phyloP scores from a whole-genome alignment of 2,797 vertebrate species.

The Microtus obscurus region DNA sequence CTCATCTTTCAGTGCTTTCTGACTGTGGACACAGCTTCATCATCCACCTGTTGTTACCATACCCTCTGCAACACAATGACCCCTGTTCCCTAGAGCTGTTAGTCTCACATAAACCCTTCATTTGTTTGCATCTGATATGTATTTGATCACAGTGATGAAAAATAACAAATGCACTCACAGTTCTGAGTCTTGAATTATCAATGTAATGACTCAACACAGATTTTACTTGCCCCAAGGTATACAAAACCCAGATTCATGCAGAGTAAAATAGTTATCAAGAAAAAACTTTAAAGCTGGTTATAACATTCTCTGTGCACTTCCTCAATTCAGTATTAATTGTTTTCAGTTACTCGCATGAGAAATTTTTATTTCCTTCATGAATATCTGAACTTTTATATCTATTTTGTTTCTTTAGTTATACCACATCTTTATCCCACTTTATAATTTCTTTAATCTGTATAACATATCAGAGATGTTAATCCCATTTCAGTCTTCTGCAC shows the following conservation, averaged over 20 bases:
- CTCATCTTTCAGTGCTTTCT: neutral
- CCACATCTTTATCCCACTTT: neutral
- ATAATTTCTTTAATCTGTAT: neutral
- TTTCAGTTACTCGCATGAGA: neutral
- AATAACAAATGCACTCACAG: neutral
- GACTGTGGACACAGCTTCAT: neutral
- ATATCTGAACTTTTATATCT: neutral
- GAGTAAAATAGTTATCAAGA: neutral
- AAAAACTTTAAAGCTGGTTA: neutral
- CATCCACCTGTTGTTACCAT: neutral
- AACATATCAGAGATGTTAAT: neutral
- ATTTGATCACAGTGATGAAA: neutral
- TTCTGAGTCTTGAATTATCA: neutral
- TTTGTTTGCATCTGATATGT: neutral
- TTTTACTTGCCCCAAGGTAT: neutral
- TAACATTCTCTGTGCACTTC: neutral
- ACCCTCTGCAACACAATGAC: neutral
- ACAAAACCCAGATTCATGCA: neutral
- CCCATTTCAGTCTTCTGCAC: neutral
- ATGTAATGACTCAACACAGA: neutral
- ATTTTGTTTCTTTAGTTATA: neutral
- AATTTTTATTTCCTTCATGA: neutral
- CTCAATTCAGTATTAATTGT: neutral
- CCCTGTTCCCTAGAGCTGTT: neutral
- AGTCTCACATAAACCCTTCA: neutral